These are phyloP conservation scores for Syritta pipiens DNA, from an alignment of 2,888 invertebrate genomes.

Conservation along the genomic window DNA sequence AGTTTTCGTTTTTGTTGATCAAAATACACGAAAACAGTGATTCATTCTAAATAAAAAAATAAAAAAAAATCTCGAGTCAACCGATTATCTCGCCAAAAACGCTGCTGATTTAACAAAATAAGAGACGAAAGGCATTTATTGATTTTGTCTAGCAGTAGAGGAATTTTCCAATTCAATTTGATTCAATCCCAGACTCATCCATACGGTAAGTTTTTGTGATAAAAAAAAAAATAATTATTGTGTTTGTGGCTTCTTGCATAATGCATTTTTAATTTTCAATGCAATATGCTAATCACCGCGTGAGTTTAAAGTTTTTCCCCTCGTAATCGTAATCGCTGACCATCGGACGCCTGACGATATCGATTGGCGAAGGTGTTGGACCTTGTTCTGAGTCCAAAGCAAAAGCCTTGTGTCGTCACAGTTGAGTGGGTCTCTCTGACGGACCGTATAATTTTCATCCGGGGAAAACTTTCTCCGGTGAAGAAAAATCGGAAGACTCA, in stretches of 20 bases:
- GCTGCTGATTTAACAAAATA: not conserved
- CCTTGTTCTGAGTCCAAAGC: not conserved
- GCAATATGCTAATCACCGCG: slow-evolving; percentile 4
- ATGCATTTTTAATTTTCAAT: slow-evolving; percentile 6
- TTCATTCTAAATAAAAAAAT: slow-evolving; percentile 13
- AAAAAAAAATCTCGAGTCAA: too few species aligned
- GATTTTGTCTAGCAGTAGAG: slow-evolving; percentile 38
- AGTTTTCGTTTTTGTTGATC: slow-evolving; percentile 1
- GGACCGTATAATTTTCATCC: not conserved
- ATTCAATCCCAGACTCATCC: too few species aligned
- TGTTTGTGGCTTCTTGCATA: slow-evolving; percentile 9
- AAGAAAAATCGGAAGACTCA: not conserved
- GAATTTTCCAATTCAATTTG: not conserved
- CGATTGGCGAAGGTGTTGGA: not conserved
- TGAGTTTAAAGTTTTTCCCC: not conserved
- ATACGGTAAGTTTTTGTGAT: slow-evolving; percentile 33
- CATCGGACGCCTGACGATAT: not conserved
- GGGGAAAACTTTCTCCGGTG: slow-evolving; percentile 12
- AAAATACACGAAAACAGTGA: slow-evolving; percentile 17
- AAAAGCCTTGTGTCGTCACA: not conserved
- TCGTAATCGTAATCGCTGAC: not conserved
- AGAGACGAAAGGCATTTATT: slow-evolving; percentile 35
- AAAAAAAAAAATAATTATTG: not conserved
- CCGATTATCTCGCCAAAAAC: too few species aligned
- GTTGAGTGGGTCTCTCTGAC: not conserved